Base-by-base conservation (phyloP, 2,797 vertebrate genomes). In the Geotria australis region DNA sequence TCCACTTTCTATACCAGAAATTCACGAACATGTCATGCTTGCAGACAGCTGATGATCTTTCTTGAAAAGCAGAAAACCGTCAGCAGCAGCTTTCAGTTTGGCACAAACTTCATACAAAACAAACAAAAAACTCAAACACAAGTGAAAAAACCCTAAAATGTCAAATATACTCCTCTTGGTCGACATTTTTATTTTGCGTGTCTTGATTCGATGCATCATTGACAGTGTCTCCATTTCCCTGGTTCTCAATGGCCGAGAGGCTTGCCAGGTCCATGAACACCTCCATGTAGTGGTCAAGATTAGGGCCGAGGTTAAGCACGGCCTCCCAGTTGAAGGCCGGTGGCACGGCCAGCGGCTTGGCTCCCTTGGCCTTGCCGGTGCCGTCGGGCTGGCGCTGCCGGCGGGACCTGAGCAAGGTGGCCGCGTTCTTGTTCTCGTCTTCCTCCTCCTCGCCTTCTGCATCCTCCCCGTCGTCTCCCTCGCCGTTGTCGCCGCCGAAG, bases 291-390 rank as follows among this genome's bases (percentile, higher is more conserved):
- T 95, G 88, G 64, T 82, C 85, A 56, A 96, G 94, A 48, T 89
- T 89, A 0, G 91, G 91, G 57, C 91, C 89, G 89, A 89, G 95
- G 81, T 85, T 93, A 73, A 98, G 74, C 60, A 98, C 81, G 70
- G 76, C 83, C 76, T 98, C 91, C 91, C 91, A 98, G 69, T 91
- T 85, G 72, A 96, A 96, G 65, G 66, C 74, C 57, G 79, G 81
- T 0, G 46, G 8, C n/a, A 57, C 57, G 10, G 14, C 9, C n/a
- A 55, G 55, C n/a, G 12, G 51, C 15, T 55, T 15, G 15, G 51
- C 51, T 12, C 15, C 15, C 15, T 15, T 12, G n/a, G 12, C 51
- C 51, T 55, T 55, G 24, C 24, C 5, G 24, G 24, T 24, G 5
- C 24, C 24, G 24, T 38, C 24, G 38, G 24, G 58, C 4, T 1